Conservation (phyloP, 2,888 invertebrate genomes). For the Sesia apiformis region DNA sequence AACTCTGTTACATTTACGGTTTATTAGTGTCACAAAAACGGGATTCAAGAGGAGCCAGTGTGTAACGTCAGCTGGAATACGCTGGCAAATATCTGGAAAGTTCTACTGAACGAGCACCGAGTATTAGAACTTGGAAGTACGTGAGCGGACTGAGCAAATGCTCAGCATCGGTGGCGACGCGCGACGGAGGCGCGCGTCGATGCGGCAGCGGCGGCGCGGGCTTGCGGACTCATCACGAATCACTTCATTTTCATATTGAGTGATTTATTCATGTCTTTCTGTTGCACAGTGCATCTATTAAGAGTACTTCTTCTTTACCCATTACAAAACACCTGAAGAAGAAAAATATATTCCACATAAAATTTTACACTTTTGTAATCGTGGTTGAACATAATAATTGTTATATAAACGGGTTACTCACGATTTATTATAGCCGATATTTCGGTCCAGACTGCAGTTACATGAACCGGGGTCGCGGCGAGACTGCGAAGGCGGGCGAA, state of each 20-base stretch:
- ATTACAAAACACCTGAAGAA: too few species aligned
- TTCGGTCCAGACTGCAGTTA: too few species aligned
- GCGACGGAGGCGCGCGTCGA: conserved; percentile 2
- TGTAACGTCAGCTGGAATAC: neutral
- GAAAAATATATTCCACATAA: too few species aligned
- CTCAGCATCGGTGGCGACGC: conserved; percentile 3
- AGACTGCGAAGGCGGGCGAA: too few species aligned
- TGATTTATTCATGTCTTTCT: conserved; percentile 25
- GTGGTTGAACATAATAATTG: too few species aligned
- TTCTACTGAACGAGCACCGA: conserved; percentile 15
- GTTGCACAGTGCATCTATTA: neutral
- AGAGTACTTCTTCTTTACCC: too few species aligned
- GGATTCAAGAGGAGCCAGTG: neutral
- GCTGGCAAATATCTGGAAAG: conserved; percentile 21
- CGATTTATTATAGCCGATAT: too few species aligned
- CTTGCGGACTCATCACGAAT: conserved; percentile 30
- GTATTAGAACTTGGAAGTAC: conserved; percentile 20
- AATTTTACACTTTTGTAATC: too few species aligned
- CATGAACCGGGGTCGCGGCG: too few species aligned
- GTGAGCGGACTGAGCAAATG: conserved; percentile 20
- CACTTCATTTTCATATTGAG: conserved; percentile 37
- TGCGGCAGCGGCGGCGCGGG: neutral
- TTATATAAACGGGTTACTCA: too few species aligned
- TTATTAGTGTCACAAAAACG: too few species aligned
- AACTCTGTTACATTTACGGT: too few species aligned